Percentiles rank a stretch among this genome's conserved stretches.
These are phyloP conservation scores for Syrmaticus mikado DNA, from an alignment of 2,113 vertebrate species.

Conservation along the genomic window DNA sequence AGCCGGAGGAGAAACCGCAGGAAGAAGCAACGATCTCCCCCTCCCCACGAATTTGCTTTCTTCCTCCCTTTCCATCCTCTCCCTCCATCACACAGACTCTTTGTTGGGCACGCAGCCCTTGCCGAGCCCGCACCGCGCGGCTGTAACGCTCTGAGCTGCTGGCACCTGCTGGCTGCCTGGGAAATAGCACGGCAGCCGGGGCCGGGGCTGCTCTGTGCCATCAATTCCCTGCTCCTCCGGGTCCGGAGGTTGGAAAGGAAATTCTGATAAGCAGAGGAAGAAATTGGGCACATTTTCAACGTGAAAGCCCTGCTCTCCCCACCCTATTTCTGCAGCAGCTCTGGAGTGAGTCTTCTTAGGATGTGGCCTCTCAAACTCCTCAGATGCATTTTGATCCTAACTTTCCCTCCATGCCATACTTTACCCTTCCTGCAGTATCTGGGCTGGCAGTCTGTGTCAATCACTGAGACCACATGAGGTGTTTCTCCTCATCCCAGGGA, in stretches of 20 bases:
- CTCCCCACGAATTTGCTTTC: background rate
- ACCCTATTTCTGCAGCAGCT: background rate
- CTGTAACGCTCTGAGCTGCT: constrained; percentile 53
- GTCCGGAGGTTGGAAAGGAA: background rate
- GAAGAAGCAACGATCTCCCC: background rate
- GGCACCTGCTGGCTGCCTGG: constrained; percentile 56
- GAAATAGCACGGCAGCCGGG: background rate
- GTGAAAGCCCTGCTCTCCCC: background rate
- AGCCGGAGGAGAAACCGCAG: background rate
- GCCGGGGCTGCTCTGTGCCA: background rate
- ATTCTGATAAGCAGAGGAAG: background rate
- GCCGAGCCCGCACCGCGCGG: too few species aligned
- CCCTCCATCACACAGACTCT: too few species aligned
- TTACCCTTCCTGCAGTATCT: background rate
- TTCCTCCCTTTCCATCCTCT: background rate
- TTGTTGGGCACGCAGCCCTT: too few species aligned
- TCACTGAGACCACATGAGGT: background rate
- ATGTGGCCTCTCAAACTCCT: constrained; percentile 5
- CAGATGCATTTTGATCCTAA: background rate
- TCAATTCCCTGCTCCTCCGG: background rate
- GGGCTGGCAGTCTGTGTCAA: background rate
- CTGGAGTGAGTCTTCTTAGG: background rate
- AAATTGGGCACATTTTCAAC: fast-evolving
- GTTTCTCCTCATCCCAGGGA: background rate
- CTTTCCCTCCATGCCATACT: background rate